Conservation (phyloP, 2,888 invertebrate genomes). For the Atherix ibis region DNA sequence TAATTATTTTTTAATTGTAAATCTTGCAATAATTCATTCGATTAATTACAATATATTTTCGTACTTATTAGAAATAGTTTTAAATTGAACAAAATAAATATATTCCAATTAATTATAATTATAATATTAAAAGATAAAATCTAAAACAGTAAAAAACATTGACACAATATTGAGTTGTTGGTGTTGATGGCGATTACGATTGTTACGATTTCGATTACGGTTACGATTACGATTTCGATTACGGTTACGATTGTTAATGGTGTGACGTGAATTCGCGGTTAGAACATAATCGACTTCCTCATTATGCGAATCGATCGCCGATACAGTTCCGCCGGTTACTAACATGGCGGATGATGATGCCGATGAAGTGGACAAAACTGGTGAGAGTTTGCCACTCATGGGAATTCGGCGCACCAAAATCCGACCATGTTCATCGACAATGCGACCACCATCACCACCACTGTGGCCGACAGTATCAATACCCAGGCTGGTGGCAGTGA, state of each 20-base stretch:
- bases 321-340: neutral
- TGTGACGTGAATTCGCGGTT: conserved; percentile 22
- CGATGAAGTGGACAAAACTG: conserved; percentile 1
- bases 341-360: neutral
- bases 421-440: neutral
- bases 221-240: conserved; percentile 10
- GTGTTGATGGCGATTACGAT: conserved; percentile 8
- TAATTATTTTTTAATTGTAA: no score
- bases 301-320: conserved; percentile 3
- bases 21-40: no score
- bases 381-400: neutral
- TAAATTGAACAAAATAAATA: no score
- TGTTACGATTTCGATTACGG: conserved; percentile 7
- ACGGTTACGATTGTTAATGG: conserved; percentile 14
- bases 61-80: no score
- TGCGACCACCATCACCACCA: conserved; percentile 2
- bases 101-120: no score
- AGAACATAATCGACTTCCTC: conserved; percentile 18
- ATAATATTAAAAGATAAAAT: conserved; percentile 26
- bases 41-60: no score
- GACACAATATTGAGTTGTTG: conserved; percentile 24
- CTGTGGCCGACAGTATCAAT: neutral
- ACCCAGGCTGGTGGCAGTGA: neutral
- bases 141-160: conserved; percentile 31
- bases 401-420: conserved; percentile 1